Evolutionary conservation across 2,113 vertebrate species (phyloP), one percentile per base, ranked within the genome.

Genomic region (Rhinolophus ferrumequinum): DNA sequence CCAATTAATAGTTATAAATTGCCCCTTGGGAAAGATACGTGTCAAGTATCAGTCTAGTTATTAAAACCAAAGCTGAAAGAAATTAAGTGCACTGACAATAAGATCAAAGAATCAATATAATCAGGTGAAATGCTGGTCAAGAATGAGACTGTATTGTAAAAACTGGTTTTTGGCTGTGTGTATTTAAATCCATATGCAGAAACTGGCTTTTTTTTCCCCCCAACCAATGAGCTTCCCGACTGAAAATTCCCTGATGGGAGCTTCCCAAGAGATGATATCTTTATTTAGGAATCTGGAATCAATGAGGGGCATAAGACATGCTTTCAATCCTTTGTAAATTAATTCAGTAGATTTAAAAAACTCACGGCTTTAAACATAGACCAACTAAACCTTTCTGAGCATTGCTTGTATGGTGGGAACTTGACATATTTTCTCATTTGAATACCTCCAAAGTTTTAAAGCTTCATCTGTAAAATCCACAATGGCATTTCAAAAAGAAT

Each of bases 81-180:
- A 94, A 97, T 47, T 85, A 96, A 90, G 35, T n/a, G 2, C 8
- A 4, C 33, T 26, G 24, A 96, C 91, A 97, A 33, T 90, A 81
- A 73, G 82, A 97, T 94, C 93, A 97, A 97, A 97, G 95, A 47
- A 86, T 82, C 94, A 82, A 93, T 52, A 81, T 9, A 94, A 84
- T 30, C 26, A 67, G 35, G 38, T 38, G 87, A 93, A 85, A 93
- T 64, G 62, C 21, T 8, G 64, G 56, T 66, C 62, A 50, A 62
- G 33, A 67, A 56, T 19, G 24, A 35, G 64, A 84, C 41, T 18
- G 8, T 12, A n/a, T 1, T 52, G 14, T 41, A 50, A 88, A 81
- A 86, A 62, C 24, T 35, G 35, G 64, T 66, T 64, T 54, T 70
- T 9, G 56, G 35, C 19, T 44, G 15, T 28, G 5, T 19, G 7